Conservation (phyloP, 2,797 vertebrate species). For the Oreortyx pictus region DNA sequence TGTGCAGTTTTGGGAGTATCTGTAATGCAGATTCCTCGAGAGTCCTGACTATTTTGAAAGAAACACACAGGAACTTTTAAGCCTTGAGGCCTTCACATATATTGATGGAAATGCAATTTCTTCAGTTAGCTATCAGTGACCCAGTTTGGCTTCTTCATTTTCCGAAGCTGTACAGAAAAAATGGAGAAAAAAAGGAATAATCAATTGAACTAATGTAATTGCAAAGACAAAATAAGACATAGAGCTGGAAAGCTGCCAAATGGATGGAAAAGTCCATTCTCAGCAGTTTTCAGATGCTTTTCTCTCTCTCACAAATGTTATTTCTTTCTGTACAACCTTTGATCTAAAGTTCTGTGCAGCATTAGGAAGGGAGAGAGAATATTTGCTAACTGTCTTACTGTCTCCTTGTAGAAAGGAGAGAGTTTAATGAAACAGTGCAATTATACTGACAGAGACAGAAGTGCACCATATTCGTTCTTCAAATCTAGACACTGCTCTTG, state of each 20-base stretch:
- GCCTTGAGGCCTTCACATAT: background rate
- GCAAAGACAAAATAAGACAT: background rate
- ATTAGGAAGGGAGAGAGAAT: background rate
- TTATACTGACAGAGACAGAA: conserved; percentile 9
- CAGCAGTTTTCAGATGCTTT: conserved; percentile 15
- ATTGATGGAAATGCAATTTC: background rate
- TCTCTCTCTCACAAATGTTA: background rate
- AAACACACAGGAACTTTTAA: background rate
- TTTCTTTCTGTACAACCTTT: background rate
- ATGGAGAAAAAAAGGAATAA: background rate
- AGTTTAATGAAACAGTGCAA: background rate
- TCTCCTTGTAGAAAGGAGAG: background rate
- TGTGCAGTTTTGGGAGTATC: background rate
- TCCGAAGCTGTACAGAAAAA: background rate
- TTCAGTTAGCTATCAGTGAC: background rate
- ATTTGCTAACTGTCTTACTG: conserved; percentile 11
- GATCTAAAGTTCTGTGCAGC: background rate
- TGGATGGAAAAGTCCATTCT: background rate
- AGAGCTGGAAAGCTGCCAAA: background rate
- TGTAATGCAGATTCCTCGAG: background rate
- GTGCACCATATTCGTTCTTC: conserved; percentile 16
- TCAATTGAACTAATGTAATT: background rate
- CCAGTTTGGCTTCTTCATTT: background rate
- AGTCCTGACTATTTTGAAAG: background rate
- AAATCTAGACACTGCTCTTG: conserved; percentile 25